Conservation (phyloP, 1,140 invertebrate species). For the Teleogryllus occipitalis region DNA sequence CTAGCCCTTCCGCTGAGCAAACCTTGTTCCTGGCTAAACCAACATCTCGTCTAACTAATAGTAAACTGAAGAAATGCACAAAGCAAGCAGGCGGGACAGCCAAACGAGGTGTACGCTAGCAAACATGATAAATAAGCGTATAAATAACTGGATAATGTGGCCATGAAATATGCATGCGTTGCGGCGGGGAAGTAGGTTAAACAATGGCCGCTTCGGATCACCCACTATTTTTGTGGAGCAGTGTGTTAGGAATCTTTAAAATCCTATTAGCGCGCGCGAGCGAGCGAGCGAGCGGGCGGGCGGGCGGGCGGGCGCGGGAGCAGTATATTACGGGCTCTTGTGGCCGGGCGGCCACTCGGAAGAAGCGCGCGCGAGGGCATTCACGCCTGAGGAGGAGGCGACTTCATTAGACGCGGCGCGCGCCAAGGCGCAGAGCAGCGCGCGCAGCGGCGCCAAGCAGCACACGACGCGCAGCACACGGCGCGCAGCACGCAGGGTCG, state of each 20-base stretch:
- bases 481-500: no score
- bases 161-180: neutral
- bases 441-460: no score
- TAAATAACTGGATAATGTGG: neutral
- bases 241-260: constrained; percentile 5
- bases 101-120: neutral
- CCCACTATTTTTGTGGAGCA: neutral
- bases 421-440: no score
- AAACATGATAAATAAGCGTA: neutral
- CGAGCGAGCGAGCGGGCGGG: no score
- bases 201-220: neutral
- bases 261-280: neutral
- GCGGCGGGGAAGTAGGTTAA: neutral
- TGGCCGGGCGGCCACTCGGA: no score
- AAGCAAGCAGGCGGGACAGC: neutral
- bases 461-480: no score
- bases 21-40: neutral
- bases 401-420: neutral
- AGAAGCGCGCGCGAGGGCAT: no score
- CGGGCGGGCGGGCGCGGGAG: no score
- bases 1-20: neutral
- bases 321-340: no score
- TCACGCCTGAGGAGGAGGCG: neutral
- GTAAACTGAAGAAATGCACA: constrained; percentile 1
- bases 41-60: neutral